Evolutionary conservation across 2,888 invertebrate species (phyloP), one percentile per base, ranked within the genome.

Genomic region (Ochropleura leucogaster): DNA sequence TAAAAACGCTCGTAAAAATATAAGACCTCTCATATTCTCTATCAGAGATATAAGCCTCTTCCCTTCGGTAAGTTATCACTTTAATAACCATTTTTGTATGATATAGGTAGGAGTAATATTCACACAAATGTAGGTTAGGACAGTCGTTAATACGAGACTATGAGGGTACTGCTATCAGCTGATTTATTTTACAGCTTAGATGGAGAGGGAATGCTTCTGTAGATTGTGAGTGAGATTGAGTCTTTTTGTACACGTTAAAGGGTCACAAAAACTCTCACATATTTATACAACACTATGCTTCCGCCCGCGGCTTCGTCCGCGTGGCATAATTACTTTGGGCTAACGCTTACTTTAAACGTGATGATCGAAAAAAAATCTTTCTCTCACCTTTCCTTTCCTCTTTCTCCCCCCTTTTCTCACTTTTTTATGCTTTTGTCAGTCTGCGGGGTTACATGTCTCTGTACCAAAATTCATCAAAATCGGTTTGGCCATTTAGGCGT

Each of bases 41-140:
- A 82, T 82, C 82, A 76, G 76, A 76, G 72, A 83, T 82, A 80
- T 82, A 83, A 82, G 80, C 82, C 84, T 80, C 84, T 80, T 80
- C 80, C 84, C 72, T 80, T 68, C 16, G 70, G 64, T 84, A 82
- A 82, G 80, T 82, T 82, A 82, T 82, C 84, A 72, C 82, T 82
- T 82, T 82, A 82, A 82, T 82, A 82, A 82, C 82, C 82, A 82
- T 82, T 82, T 82, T 82, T 82, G 82, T 82, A 72, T 82, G 82
- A 82, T 82, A 82, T 82, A 83, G 84, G 82, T 82, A 82, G 67
- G 70, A 76, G 76, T 82, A 76, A 82, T 82, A 82, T 80, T 80
- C 82, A 83, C 82, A 76, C 82, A 82, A 76, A 82, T 82, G 82
- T 83, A 82, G 84, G 82, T 73, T 82, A 68, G 76, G 72, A 72